Evolutionary conservation across 2,113 vertebrate genomes (phyloP).

Genomic region (Hippocampus comes): DNA sequence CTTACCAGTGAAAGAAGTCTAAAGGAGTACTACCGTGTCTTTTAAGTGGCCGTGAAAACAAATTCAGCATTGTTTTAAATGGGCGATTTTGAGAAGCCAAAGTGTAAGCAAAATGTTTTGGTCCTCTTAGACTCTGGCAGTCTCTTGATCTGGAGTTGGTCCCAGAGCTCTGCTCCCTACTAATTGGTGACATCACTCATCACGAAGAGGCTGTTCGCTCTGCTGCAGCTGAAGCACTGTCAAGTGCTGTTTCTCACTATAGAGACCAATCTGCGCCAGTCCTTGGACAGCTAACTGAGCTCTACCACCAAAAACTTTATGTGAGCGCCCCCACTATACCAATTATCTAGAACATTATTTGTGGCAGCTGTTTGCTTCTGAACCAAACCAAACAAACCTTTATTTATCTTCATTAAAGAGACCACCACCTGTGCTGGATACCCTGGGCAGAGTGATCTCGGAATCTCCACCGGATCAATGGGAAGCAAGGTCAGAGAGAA

Average conservation of each 20-base stretch:
- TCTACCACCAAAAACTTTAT: constrained; percentile 95
- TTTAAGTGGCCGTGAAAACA: background rate
- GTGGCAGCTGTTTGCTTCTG: background rate
- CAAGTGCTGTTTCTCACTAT: constrained; percentile 84
- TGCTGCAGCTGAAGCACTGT: constrained; percentile 88
- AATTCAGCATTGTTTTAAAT: background rate
- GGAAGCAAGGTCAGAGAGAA: constrained; percentile 89
- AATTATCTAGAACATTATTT: background rate
- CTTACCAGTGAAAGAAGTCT: background rate
- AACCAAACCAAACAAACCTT: background rate
- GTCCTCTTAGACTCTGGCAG: constrained; percentile 80
- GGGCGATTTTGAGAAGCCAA: background rate
- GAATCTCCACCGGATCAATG: constrained; percentile 96
- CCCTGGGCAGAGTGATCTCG: constrained; percentile 91
- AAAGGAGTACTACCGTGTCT: background rate
- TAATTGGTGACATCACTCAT: constrained; percentile 91
- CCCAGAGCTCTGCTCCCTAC: constrained; percentile 85
- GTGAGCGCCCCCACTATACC: constrained; percentile 68
- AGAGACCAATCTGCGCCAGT: constrained; percentile 80
- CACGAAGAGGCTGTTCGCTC: constrained; percentile 86
- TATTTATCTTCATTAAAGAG: constrained; percentile 70
- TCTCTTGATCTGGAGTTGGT: constrained; percentile 85
- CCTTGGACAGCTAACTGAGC: constrained; percentile 83
- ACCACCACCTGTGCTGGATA: constrained; percentile 91
- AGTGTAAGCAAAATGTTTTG: background rate